Conservation (phyloP, 1,140 invertebrate species). For the Danaus plexippus region DNA sequence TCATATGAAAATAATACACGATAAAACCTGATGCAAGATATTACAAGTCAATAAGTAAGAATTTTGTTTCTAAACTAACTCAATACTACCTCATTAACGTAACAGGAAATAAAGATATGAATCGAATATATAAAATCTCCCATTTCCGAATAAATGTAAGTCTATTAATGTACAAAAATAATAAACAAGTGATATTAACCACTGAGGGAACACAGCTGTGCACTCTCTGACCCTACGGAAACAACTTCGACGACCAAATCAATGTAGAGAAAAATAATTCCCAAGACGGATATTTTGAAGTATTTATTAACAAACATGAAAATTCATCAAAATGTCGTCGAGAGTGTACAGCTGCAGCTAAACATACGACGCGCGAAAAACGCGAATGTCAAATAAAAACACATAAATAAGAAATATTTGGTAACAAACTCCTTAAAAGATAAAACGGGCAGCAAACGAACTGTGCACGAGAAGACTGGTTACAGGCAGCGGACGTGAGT, state of each 20-base stretch:
- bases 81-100: too few relatives aligned
- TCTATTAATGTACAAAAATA: conserved; percentile 48
- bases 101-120: conserved; percentile 16
- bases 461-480: conserved; percentile 38
- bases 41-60: too few relatives aligned
- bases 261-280: too few relatives aligned
- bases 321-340: conserved; percentile 3
- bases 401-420: conserved; percentile 70
- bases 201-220: conserved; percentile 27
- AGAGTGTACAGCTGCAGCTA: conserved; percentile 23
- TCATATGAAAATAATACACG: conserved; percentile 14
- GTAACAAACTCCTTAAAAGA: conserved; percentile 69
- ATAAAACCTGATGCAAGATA: conserved; percentile 12
- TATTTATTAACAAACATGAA: too few relatives aligned
- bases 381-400: conserved; percentile 39
- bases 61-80: too few relatives aligned
- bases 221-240: conserved; percentile 3
- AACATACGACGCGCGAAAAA: conserved; percentile 13
- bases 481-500: conserved; percentile 48
- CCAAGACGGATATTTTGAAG: too few relatives aligned
- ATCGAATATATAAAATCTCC: conserved; percentile 34
- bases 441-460: conserved; percentile 37
- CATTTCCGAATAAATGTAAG: conserved; percentile 32
- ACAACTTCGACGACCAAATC: too few relatives aligned
- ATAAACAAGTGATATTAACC: conserved; percentile 31